These are phyloP conservation scores for Colaptes auratus DNA, from an alignment of 2,113 vertebrate genomes.

Conservation along the genomic window DNA sequence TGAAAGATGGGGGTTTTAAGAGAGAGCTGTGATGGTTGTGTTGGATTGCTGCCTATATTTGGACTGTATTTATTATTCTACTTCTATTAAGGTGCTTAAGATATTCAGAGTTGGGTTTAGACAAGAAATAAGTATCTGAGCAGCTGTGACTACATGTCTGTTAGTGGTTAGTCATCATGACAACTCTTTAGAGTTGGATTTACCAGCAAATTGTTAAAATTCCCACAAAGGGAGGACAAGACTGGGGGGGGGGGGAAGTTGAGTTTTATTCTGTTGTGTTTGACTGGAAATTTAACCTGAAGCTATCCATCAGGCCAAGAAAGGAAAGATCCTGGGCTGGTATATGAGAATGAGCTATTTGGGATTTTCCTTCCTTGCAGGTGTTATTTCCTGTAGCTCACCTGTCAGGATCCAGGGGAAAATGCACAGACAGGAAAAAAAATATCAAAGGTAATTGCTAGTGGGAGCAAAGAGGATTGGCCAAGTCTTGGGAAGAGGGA, in stretches of 20 bases:
- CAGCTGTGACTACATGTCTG: conserved; percentile 70
- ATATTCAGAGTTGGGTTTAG: conserved; percentile 70
- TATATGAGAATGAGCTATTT: neutral
- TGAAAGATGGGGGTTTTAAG: conserved; percentile 64
- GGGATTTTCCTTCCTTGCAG: neutral
- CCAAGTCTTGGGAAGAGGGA: neutral
- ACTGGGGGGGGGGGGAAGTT: neutral
- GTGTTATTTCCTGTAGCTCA: neutral
- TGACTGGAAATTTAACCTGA: neutral
- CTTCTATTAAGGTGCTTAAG: conserved; percentile 71
- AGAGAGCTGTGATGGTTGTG: conserved; percentile 48
- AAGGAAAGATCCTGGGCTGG: neutral
- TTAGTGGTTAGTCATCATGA: conserved; percentile 48
- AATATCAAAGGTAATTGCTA: fast-evolving
- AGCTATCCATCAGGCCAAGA: neutral
- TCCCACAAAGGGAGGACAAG: neutral
- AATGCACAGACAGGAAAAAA: neutral
- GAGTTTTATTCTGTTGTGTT: conserved; percentile 4
- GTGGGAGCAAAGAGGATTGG: neutral
- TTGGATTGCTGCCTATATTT: conserved; percentile 70
- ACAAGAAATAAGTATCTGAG: conserved; percentile 70
- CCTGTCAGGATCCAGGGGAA: neutral
- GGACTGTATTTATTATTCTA: conserved; percentile 68
- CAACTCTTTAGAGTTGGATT: conserved; percentile 14
- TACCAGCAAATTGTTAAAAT: conserved; percentile 23